Evolutionary conservation across 2,888 invertebrate species (phyloP).

Genomic region (Temnothorax unifasciatus): DNA sequence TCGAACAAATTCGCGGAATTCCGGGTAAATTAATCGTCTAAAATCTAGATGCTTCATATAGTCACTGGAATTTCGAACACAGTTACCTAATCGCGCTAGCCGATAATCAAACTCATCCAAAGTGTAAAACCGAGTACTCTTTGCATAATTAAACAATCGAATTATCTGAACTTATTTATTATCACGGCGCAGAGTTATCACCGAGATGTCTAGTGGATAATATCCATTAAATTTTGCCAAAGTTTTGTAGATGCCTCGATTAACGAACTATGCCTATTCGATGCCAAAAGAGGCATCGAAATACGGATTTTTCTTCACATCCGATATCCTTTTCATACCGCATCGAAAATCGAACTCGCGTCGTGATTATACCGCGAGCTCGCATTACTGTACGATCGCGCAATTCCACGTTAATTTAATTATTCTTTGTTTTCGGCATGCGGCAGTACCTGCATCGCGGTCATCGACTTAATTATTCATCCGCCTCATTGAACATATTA

Average conservation of each 20-base stretch:
- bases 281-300: neutral
- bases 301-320: neutral
- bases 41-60: slow-evolving; percentile 60
- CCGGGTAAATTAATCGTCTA: slow-evolving; percentile 54
- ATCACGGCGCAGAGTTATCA: neutral
- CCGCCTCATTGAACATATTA: slow-evolving; percentile 39
- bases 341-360: neutral
- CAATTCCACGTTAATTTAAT: slow-evolving; percentile 35
- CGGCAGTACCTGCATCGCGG: neutral
- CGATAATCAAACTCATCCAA: neutral
- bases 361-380: slow-evolving; percentile 10
- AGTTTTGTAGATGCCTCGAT: neutral
- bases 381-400: neutral
- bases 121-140: neutral
- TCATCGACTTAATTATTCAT: slow-evolving; percentile 42
- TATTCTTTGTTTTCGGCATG: slow-evolving; percentile 17
- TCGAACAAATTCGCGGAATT: slow-evolving; percentile 62
- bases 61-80: slow-evolving; percentile 47
- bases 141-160: neutral
- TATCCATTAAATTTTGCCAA: neutral
- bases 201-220: neutral
- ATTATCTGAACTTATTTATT: neutral
- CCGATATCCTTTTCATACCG: neutral
- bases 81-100: neutral
- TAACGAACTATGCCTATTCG: neutral